Evolutionary conservation across 2,113 vertebrate species (phyloP), one percentile per base, ranked within the genome.

Genomic region (Spheniscus mendiculus): DNA sequence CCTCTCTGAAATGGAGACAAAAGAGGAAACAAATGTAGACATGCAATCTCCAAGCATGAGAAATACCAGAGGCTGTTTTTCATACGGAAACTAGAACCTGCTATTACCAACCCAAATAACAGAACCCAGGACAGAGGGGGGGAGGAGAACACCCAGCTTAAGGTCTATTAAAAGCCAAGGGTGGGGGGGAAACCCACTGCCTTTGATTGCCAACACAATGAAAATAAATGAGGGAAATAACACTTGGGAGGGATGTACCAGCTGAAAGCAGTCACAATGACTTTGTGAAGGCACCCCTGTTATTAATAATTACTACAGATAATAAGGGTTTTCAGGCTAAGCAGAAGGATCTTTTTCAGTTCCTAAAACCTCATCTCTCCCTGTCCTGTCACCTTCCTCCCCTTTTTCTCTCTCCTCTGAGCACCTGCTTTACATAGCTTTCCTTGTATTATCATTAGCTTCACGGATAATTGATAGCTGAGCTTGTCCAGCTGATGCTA

Each of bases 391-490:
- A 90, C 36, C 87, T 62, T 44, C 29, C 42, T 81, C 76, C 89
- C 72, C 44, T 29, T 87, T 59, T 76, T 34, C 53, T 71, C 62
- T 94, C 44, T 76, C 94, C 96, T 96, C 84, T 21, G 78, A 95
- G 93, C 97, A 96, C 97, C 98, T 97, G 95, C 97, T 97, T 97
- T 96, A 91, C 97, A 98, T 93, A 97, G 94, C 87, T 97, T 96
- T 74, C 82, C 89, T 61, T 91, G 90, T 96, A 93, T 96, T 97
- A 95, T 96, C 98, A 97, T 98, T 97, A 98, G 95, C 95, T 94
- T 97, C 83, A 65, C 97, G 97, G 97, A 98, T 98, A 98, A 98
- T 96, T 98, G 98, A 99, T 98, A 96, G 98, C 91, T 86, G 74
- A 82, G 79, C 96, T 87, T 1, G 65, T 97, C 98, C 97, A 94